Conservation (phyloP, 2,797 vertebrate species). For the Malacoraja senta region DNA sequence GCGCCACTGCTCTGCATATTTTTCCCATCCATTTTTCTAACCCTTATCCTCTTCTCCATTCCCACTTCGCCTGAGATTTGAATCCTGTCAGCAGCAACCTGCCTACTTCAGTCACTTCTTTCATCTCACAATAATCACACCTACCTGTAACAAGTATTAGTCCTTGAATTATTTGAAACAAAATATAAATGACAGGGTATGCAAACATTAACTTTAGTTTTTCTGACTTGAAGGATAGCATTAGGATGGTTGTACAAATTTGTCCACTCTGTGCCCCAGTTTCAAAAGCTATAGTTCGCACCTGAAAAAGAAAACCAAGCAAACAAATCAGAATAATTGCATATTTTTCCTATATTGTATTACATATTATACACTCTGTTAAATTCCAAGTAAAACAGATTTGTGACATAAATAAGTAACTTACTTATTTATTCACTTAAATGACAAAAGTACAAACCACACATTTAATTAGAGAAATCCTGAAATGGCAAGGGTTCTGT, state of each 20-base stretch:
- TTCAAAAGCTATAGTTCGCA: slow-evolving; percentile 61
- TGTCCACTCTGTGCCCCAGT: slow-evolving; percentile 61
- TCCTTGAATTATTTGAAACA: slow-evolving; percentile 51
- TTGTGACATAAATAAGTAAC: neutral
- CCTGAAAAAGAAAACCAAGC: slow-evolving; percentile 43
- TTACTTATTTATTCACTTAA: neutral
- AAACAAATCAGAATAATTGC: neutral
- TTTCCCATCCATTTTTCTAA: neutral
- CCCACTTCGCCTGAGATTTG: neutral
- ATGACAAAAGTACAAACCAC: neutral
- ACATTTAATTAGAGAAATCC: neutral
- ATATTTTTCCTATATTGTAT: neutral
- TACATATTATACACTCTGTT: neutral
- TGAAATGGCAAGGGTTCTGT: neutral
- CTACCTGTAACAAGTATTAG: slow-evolving; percentile 52
- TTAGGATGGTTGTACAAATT: slow-evolving; percentile 54
- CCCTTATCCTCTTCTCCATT: neutral
- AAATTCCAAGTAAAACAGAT: neutral
- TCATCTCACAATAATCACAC: slow-evolving; percentile 19
- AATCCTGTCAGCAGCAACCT: neutral
- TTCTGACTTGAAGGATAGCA: slow-evolving; percentile 49
- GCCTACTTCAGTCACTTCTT: neutral
- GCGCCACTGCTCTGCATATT: neutral
- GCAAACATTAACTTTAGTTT: slow-evolving; percentile 49
- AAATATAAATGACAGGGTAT: slow-evolving; percentile 53